Base-by-base conservation (phyloP, 2,113 vertebrate genomes). In the Notothenia rossii region DNA sequence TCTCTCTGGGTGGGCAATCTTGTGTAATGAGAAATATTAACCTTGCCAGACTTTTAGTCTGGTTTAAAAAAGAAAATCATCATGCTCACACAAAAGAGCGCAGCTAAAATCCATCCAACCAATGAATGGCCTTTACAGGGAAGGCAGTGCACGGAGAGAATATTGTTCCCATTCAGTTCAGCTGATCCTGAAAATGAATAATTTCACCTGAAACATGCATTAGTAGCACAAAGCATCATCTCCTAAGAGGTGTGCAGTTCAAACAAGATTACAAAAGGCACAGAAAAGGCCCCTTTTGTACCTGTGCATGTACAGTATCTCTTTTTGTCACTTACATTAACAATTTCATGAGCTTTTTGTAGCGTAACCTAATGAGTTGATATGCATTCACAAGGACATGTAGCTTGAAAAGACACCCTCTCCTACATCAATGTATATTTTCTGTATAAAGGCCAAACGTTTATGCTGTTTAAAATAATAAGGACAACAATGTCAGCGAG, bases 11-110 rank as follows among this genome's bases (percentile, higher is more conserved):
- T 77, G 71, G 77, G 85, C 84, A 77, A 33, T 69, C 80, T 84
- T 77, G 56, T 78, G 72, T 91, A 92, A 93, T 91, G 92, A 92
- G 86, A 92, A 87, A 93, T 90, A 90, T 91, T 86, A 90, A 89
- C 84, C 68, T 72, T 89, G 89, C 87, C 84, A 82, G 84, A 70
- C 58, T 76, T 79, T 85, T 80, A 74, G 86, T 85, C 76, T 70
- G 63, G 66, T 79, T 72, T 56, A 45, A 67, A 72, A 58, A 87
- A 60, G 10, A 18, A 77, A 77, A 84, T 64, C 74, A 74, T 58
- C 62, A 72, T 70, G 56, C 62, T 83, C 80, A 80, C 81, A 90
- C 83, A 86, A 90, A 89, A 81, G 81, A 79, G 83, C 65, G 78
- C 22, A 70, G 78, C 68, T 81, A 84, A 84, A 90, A 86, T 74